Evolutionary conservation across 2,888 invertebrate species (phyloP), one percentile per base, ranked within the genome.

Genomic region (Meliscaeva auricollis): DNA sequence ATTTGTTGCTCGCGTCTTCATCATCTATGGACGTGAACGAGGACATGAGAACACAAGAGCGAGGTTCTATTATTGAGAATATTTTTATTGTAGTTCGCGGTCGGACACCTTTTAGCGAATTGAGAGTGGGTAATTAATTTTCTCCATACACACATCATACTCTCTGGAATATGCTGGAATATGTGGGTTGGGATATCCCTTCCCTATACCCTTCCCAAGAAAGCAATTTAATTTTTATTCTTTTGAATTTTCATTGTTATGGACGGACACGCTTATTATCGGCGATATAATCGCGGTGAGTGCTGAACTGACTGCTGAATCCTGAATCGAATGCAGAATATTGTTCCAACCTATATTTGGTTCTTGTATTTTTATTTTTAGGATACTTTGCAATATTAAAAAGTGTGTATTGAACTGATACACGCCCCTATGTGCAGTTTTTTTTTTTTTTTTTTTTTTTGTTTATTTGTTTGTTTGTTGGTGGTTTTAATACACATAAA

Each of bases 61-160:
- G n/a, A n/a, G n/a, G n/a, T n/a, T 66, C 50, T 38, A 66, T 68
- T 58, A 62, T 30, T 70, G 76, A 30, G 15, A 38, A 73, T 77
- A 69, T 81, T 82, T 81, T 87, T 87, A 87, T 81, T 74, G 64
- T 58, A 26, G 58, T 70, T 82, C 82, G 87, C 87, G 82, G 87
- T 87, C 77, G 87, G 87, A 87, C 87, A 87, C 87, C 82, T 87
- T 48, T 87, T 70, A 52, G 56, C 56, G 56, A 46, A 64, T 41
- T n/a, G 17, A 56, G 77, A 81, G 74, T 80, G 70, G 87, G 82
- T 78, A 87, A 82, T 87, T 87, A 82, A 82, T 87, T 77, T 87
- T 26, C 58, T 44, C 66, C 56, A 46, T n/a, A 41, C 50, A 62
- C 30, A 26, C 69, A 50, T 26, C 4, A n/a, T 4, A 26, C 26